A percentile compares a stretch with the other conserved stretches of the same genome.
Conservation (phyloP, 2,797 vertebrate species). For the Anabas testudineus region DNA sequence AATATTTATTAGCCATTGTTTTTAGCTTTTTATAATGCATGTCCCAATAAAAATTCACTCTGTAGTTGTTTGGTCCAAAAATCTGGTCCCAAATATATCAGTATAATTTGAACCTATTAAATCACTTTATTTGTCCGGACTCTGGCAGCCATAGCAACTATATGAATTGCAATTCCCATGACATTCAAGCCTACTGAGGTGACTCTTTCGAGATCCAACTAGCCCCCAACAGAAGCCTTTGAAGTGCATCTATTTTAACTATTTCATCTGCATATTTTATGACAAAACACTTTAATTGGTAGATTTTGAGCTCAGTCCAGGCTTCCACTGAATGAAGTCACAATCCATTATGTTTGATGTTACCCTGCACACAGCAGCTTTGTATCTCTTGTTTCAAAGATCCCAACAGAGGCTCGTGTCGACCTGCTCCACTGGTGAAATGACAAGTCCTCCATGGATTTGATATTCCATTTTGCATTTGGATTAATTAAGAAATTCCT, state of each 20-base stretch:
- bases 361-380: constrained; percentile 65
- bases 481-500: constrained; percentile 87
- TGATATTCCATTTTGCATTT: constrained; percentile 80
- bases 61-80: constrained; percentile 1
- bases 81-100: neutral
- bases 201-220: constrained; percentile 69
- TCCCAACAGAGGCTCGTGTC: constrained; percentile 74
- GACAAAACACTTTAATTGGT: constrained; percentile 82
- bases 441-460: constrained; percentile 80
- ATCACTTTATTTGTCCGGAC: constrained; percentile 32
- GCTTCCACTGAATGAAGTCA: constrained; percentile 69
- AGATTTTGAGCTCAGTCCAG: constrained; percentile 74
- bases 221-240: constrained; percentile 73
- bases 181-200: constrained; percentile 70
- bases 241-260: constrained; percentile 80
- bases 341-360: constrained; percentile 77
- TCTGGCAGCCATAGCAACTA: constrained; percentile 37
- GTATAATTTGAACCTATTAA: constrained; percentile 27
- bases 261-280: constrained; percentile 82
- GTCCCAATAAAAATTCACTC: neutral
- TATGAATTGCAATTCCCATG: constrained; percentile 70
- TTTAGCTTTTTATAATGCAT: neutral
- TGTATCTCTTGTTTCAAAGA: constrained; percentile 72
- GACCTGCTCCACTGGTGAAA: constrained; percentile 81
- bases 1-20: neutral